Base-by-base conservation (phyloP, 2,113 vertebrate genomes). In the Verasper variegatus region DNA sequence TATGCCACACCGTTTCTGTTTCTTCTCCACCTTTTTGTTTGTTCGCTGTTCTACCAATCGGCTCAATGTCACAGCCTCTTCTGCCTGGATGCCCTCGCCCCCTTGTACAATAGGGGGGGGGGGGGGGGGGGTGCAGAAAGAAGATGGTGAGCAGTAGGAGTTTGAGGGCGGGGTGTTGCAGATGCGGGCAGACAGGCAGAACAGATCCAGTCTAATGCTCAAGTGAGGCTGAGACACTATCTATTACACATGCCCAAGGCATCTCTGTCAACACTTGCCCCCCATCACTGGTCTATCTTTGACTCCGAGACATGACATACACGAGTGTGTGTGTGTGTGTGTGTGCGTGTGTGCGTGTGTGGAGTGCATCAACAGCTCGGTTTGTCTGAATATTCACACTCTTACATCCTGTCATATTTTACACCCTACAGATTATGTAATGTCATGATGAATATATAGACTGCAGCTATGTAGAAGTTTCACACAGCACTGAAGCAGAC, bases 171-270 rank as follows among this genome's bases (percentile, higher is more conserved):
- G 26, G 11, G 27, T 58, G 54, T 26, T 57, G 10, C 37, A 62
- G 61, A 81, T 0, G 51, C 21, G 35, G 67, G 45, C 73, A 86
- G 75, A 78, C 62, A 67, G 42, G 76, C 84, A 80, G 76, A 80
- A 62, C 66, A 75, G 69, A 78, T 80, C 74, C 71, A 79, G 83
- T 61, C 76, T 83, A 69, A 85, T 89, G 86, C 81, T 89, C 80
- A 82, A 82, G 40, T 78, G 88, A 88, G 74, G 70, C 81, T 63
- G 68, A 82, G 76, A 66, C 3, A 5, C 76, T 81, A 68, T 91
- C 86, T 59, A 68, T 91, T 91, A 87, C 86, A 84, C 61, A 76
- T 76, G 86, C 88, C 74, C 51, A 54, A 80, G 86, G 90, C 85
- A 52, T 55, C 74, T 75, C 70, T 58, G 24, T 80, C 82, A 72